Percentiles rank a stretch among this genome's conserved stretches.
Conservation (phyloP, 2,113 vertebrate genomes). For the Harpagus bidentatus region DNA sequence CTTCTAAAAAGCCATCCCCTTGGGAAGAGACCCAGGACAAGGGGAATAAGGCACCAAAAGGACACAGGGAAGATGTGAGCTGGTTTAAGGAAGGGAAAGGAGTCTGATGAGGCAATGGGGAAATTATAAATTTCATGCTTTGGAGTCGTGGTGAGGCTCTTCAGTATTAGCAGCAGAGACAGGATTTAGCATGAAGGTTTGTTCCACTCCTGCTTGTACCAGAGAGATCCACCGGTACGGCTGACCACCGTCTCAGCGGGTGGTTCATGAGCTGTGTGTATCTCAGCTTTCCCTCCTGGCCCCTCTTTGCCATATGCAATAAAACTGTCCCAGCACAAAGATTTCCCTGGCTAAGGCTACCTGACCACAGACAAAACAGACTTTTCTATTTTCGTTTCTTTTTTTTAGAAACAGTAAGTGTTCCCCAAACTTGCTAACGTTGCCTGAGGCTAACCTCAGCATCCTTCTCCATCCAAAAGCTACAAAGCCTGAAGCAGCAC, state of each 20-base stretch:
- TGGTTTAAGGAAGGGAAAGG: neutral
- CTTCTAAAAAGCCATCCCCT: neutral
- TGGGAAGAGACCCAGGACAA: neutral
- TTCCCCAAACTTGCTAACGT: neutral
- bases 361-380: neutral
- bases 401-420: neutral
- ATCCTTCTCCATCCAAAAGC: neutral
- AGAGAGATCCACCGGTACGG: neutral
- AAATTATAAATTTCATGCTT: neutral
- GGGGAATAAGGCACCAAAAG: neutral
- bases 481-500: neutral
- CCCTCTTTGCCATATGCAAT: neutral
- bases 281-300: neutral
- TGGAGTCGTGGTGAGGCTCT: neutral
- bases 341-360: neutral
- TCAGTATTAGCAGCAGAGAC: neutral
- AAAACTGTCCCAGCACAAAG: neutral
- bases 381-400: neutral
- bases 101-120: neutral
- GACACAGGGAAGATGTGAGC: neutral
- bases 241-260: accelerated
- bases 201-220: neutral
- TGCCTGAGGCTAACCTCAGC: neutral
- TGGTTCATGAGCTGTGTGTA: neutral
- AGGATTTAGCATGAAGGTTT: neutral